phyloP scores from a whole-genome alignment of 2,888 invertebrate genomes.

The Megaustenia siamemsis region DNA sequence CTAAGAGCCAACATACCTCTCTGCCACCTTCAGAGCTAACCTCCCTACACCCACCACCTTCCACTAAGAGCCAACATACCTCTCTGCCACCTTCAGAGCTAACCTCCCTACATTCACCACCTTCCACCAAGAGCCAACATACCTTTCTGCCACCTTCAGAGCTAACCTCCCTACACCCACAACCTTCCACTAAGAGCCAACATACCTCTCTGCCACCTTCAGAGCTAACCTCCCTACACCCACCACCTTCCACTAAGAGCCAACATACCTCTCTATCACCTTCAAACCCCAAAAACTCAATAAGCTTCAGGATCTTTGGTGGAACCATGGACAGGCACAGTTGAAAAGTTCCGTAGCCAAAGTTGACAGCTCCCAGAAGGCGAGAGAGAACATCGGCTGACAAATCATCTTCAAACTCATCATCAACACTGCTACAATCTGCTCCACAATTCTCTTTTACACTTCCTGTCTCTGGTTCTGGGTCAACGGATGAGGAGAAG shows the following conservation, averaged over 20 bases:
- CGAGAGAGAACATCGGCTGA: conserved; percentile 68
- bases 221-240: neutral
- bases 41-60: no score
- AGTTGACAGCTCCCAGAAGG: conserved; percentile 86
- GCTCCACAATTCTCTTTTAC: neutral
- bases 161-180: no score
- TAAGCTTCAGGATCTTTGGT: conserved; percentile 82
- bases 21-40: no score
- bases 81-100: no score
- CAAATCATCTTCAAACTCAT: conserved; percentile 15
- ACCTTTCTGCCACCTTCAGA: no score
- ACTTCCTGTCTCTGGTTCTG: neutral
- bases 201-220: neutral
- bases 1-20: neutral
- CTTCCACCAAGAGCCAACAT: no score
- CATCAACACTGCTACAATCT: neutral
- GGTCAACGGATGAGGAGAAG: conserved; percentile 47
- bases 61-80: no score
- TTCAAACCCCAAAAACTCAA: conserved; percentile 85
- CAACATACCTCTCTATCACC: conserved; percentile 82
- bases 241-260: neutral
- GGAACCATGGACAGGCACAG: conserved; percentile 86
- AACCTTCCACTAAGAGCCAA: no score
- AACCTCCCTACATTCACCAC: no score
- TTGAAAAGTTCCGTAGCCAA: conserved; percentile 85